These are phyloP conservation scores for Drosophila koepferae DNA, from an alignment of 2,888 invertebrate species.

Conservation along the genomic window DNA sequence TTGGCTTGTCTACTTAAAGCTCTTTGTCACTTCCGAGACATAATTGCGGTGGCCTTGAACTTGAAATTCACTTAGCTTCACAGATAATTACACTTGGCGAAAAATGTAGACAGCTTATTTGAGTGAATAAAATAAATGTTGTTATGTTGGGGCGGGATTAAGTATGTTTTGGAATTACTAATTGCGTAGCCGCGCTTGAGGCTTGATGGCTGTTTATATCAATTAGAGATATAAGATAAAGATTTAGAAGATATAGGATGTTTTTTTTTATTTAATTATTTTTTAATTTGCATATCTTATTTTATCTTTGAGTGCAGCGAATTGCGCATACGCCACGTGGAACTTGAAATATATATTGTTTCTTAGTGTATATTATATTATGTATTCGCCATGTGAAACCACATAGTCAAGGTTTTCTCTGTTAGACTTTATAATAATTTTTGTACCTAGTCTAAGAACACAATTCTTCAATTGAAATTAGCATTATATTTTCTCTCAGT, in stretches of 20 bases:
- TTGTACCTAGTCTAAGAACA: no score
- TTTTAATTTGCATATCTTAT: neutral
- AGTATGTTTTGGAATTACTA: no score
- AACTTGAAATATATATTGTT: no score
- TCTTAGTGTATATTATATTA: no score
- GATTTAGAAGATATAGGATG: neutral
- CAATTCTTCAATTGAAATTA: no score
- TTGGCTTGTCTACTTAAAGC: constrained; percentile 23
- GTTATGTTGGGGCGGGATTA: neutral
- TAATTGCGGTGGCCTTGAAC: constrained; percentile 65
- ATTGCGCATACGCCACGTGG: neutral
- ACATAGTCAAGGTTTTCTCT: neutral
- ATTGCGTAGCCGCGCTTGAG: neutral
- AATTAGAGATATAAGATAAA: neutral
- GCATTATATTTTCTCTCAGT: neutral
- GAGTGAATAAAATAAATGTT: neutral
- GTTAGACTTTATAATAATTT: no score
- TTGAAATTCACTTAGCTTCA: constrained; percentile 51
- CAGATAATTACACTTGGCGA: constrained; percentile 37
- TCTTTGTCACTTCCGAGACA: constrained; percentile 74
- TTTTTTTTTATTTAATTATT: neutral
- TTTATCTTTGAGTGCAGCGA: neutral
- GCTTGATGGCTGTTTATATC: neutral
- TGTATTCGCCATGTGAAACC: neutral
- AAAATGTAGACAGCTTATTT: neutral